Percentiles rank a stretch among this genome's conserved stretches.
Conservation (phyloP, 2,888 invertebrate species). For the Tenodera sinensis region DNA sequence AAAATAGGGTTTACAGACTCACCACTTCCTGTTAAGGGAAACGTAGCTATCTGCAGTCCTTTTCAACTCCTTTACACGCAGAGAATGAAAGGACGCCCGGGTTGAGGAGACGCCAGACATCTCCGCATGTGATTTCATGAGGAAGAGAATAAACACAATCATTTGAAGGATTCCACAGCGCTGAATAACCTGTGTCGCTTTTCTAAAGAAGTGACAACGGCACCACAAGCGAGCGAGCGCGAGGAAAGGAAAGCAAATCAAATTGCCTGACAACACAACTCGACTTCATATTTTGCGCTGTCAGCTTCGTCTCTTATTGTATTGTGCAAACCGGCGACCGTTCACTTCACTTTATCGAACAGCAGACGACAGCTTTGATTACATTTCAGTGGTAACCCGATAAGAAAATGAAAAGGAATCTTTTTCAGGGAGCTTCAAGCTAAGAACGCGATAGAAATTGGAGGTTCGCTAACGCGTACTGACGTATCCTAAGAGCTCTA, state of each 20-base stretch:
- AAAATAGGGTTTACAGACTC: too few species aligned
- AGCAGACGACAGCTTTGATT: neutral
- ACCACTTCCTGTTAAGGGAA: too few species aligned
- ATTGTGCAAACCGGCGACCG: neutral
- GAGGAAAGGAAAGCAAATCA: too few species aligned
- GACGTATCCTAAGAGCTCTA: too few species aligned
- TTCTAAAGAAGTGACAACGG: neutral
- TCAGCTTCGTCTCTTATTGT: neutral
- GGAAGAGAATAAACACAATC: neutral
- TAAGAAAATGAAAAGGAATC: neutral
- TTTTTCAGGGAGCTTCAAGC: neutral
- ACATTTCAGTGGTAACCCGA: neutral
- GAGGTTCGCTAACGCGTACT: too few species aligned
- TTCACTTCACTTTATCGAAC: neutral
- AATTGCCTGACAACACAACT: neutral
- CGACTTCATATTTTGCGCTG: neutral
- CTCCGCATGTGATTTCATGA: neutral
- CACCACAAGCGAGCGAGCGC: neutral
- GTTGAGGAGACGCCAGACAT: neutral
- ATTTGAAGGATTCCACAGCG: neutral
- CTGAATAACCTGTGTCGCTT: neutral
- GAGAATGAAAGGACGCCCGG: neutral
- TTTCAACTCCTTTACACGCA: neutral
- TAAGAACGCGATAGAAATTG: neutral
- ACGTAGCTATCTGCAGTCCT: too few species aligned